A percentile compares a stretch with the other conserved stretches of the same genome.
These are phyloP conservation scores for Kuschelorhynchus macadamiae DNA, from an alignment of 2,888 invertebrate species.

Conservation along the genomic window DNA sequence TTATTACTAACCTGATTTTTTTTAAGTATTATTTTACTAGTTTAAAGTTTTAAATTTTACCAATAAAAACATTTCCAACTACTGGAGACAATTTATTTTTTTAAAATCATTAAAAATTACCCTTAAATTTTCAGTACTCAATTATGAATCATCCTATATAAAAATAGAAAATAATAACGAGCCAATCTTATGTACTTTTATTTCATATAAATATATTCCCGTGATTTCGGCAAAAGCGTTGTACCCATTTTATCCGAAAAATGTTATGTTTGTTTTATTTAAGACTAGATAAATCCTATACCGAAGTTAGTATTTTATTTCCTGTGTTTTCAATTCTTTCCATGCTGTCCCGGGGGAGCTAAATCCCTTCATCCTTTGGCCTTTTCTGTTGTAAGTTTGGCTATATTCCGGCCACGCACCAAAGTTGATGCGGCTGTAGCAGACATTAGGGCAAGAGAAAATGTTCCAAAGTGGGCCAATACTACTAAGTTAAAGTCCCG, in stretches of 20 bases:
- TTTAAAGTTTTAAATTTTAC: no score
- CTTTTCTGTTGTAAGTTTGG: background rate
- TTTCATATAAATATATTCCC: background rate
- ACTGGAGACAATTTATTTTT: no score
- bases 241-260: conserved; percentile 4
- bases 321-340: conserved; percentile 9
- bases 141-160: no score
- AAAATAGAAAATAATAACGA: no score
- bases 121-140: no score
- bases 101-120: no score
- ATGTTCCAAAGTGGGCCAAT: background rate
- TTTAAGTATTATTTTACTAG: no score
- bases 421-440: conserved; percentile 4
- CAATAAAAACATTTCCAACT: no score
- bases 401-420: background rate
- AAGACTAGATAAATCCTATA: conserved; percentile 25
- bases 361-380: background rate
- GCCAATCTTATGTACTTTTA: no score
- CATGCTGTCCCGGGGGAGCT: background rate
- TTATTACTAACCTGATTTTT: no score
- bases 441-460: background rate
- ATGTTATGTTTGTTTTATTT: conserved; percentile 6
- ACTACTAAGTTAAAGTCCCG: background rate
- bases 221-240: background rate
- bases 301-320: conserved; percentile 8